Evolutionary conservation across 1,140 invertebrate genomes (phyloP), one percentile per base, ranked within the genome.

Genomic region (Hycleus phaleratus): DNA sequence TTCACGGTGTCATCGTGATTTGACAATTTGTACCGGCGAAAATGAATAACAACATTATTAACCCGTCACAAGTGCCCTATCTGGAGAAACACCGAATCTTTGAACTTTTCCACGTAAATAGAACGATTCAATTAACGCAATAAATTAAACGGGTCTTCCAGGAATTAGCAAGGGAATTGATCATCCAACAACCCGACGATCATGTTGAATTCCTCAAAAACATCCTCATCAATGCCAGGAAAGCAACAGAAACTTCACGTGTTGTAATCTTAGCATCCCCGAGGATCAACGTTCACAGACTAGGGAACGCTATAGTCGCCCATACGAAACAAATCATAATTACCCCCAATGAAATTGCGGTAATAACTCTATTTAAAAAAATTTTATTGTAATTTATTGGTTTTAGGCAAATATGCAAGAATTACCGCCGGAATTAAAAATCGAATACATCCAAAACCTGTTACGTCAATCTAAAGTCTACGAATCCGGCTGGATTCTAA

Each of bases 41-140:
- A 18, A 18, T 18, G 18, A 18, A 18, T 18, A 18, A 18, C 18
- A 18, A 18, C 18, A 18, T 18, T 18, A 32, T 32, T 7, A 32
- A 32, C 4, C 56, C 71, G 7, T 66, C 64, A 66, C 77, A 78
- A 50, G 58, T 75, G 32, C 73, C 77, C 7, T 81, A 80, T 55
- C 62, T 80, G 53, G 78, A 80, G 56, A 79, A 78, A 58, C 75
- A 80, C 63, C 68, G 73, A 55, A 75, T 80, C 60, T 76, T 75
- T 43, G 77, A 79, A 69, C 62, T 81, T 6, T 79, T 79, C 64
- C 70, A 78, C 52, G 76, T 77, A 53, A 62, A 56, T 62, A 18
- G 9, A 3, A 38, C 44, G 25, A 44, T 46, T 47, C 39, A 40
- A 26, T 25, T 7, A 59, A 54, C 58, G 39, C 10, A 44, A 56